phyloP scores from a whole-genome alignment of 2,888 invertebrate genomes.

The Opisthograptis luteolata region DNA sequence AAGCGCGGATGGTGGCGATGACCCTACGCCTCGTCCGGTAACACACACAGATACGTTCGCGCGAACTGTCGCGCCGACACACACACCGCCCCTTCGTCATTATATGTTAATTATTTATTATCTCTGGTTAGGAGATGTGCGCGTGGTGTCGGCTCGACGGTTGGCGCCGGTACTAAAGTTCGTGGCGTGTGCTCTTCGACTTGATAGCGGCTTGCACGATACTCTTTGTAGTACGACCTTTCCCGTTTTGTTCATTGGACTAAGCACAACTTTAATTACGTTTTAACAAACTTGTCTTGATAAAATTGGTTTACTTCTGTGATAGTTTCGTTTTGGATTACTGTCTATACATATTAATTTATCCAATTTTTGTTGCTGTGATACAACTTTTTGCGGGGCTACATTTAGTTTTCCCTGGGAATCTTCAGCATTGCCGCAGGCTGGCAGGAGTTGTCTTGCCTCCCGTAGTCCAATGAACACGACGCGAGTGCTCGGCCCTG shows the following conservation, averaged over 20 bases:
- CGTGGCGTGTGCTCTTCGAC: conserved; percentile 54
- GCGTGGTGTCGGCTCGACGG: neutral
- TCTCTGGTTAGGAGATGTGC: too few species aligned
- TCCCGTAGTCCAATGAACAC: conserved; percentile 49
- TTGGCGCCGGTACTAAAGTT: neutral
- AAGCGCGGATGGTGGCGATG: conserved; percentile 68
- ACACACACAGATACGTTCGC: conserved; percentile 37
- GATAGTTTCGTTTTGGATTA: too few species aligned
- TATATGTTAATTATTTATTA: too few species aligned
- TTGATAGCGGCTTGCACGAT: conserved; percentile 48
- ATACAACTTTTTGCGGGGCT: too few species aligned
- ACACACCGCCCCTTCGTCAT: neutral
- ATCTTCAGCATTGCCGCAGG: too few species aligned
- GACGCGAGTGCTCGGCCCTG: conserved; percentile 27
- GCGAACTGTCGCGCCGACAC: conserved; percentile 28
- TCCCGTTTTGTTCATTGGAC: conserved; percentile 40
- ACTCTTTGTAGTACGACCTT: conserved; percentile 27
- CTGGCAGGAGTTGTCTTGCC: too few species aligned
- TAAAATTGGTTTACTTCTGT: too few species aligned
- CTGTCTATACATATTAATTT: too few species aligned
- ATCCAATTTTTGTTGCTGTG: too few species aligned
- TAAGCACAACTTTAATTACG: neutral
- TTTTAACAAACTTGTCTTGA: too few species aligned
- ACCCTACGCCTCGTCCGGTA: conserved; percentile 68
- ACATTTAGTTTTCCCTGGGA: too few species aligned